Conservation (phyloP, 2,113 vertebrate genomes). For the Narcine bancroftii region DNA sequence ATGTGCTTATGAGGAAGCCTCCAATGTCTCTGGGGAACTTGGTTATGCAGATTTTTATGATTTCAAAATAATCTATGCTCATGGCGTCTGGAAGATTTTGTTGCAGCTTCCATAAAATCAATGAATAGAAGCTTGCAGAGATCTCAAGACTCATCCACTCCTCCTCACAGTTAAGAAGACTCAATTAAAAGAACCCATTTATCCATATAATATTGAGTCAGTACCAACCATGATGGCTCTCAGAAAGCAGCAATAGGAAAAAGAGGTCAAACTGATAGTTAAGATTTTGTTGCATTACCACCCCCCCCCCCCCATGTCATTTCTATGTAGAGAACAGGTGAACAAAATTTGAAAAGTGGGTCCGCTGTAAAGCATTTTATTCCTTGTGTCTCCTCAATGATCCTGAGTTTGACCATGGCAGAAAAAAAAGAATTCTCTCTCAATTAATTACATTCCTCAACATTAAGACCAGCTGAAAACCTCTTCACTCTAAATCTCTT, state of each 20-base stretch:
- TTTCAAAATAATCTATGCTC: too few relatives aligned
- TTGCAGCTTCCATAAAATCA: neutral
- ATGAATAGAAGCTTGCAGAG: neutral
- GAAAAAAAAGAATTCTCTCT: neutral
- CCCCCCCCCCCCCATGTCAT: neutral
- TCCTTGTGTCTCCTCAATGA: neutral
- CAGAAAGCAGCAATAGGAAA: neutral
- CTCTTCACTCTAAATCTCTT: too few relatives aligned
- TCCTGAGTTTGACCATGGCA: neutral
- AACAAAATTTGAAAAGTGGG: neutral
- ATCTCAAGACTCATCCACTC: neutral
- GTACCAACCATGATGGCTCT: neutral
- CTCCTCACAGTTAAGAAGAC: neutral
- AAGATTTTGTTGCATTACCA: too few relatives aligned
- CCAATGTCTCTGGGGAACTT: neutral
- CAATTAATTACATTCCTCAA: neutral
- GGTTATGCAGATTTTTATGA: too few relatives aligned
- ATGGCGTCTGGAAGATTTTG: neutral
- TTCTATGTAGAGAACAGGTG: neutral
- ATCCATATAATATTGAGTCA: neutral
- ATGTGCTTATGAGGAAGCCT: neutral
- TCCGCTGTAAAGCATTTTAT: neutral
- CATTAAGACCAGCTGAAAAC: neutral
- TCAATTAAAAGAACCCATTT: neutral
- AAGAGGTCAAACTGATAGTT: neutral